Evolutionary conservation across 2,113 vertebrate species (phyloP).

Genomic region (Conger conger): DNA sequence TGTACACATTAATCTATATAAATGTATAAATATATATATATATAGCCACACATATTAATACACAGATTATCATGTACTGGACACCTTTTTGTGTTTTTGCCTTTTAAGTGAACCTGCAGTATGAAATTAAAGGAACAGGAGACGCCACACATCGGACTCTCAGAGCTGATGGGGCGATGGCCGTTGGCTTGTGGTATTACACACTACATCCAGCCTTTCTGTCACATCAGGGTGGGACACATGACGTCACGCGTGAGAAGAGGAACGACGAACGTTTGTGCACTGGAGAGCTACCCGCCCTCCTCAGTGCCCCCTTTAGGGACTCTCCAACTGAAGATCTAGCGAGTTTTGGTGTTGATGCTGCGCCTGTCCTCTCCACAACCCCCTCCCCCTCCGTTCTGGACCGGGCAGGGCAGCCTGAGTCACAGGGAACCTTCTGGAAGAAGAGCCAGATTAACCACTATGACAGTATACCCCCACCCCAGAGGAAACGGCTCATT

Average conservation of each 20-base stretch:
- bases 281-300: background rate
- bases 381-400: too few species aligned
- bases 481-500: background rate
- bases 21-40: background rate
- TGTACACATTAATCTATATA: conserved; percentile 1
- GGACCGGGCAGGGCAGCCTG: background rate
- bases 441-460: background rate
- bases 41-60: background rate
- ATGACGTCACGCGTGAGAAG: background rate
- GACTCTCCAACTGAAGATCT: background rate
- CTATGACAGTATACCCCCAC: background rate
- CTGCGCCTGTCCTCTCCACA: background rate
- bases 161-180: background rate
- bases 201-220: conserved; percentile 19
- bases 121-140: background rate
- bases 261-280: background rate
- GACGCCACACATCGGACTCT: background rate
- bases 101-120: background rate
- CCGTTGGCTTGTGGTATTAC: conserved; percentile 13
- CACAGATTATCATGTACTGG: conserved; percentile 8
- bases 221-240: background rate
- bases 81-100: conserved; percentile 5
- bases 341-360: background rate
- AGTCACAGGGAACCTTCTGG: background rate
- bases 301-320: background rate